Base-by-base conservation (phyloP, 2,888 invertebrate genomes). In the Calliscelio sp. region DNA sequence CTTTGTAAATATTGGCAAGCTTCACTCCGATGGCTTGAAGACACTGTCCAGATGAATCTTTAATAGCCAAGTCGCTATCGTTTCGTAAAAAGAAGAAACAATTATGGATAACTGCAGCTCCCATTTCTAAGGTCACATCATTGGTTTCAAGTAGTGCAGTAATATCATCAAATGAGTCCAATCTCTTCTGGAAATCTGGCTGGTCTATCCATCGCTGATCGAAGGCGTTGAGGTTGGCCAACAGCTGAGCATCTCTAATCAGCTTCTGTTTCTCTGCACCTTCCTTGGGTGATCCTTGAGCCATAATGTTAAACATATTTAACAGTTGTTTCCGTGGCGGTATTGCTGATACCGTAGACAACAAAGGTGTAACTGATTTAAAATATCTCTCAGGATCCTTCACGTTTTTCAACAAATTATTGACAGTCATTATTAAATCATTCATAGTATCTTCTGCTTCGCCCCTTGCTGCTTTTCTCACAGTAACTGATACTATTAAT, bases 171-270 rank as follows among this genome's bases (percentile, higher is more conserved):
- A 97, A 97, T 0, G 97, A 97, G 70, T 96, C 95, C 22, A 98
- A 94, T 87, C 99, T 95, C 88, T 94, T 94, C 82, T 97, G 96
- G 89, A 97, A 98, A 93, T 99, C 98, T 0, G 99, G 98, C 91
- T 99, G 98, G 88, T 99, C 98, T n/a, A 99, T 95, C 96, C 97
- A 97, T 85, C 96, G 95, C 53, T 95, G 94, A 93, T 99, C 97
- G 94, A 96, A 98, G 0, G 98, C 96, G 93, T 99, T 99, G 88
- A 99, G 94, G 92, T 96, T 95, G 5, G 92, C 91, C 2, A 97
- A 93, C 14, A 96, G 90, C 14, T 94, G 92, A 0, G 95, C 94
- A 70, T 95, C 94, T 70, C 94, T 93, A 51, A 94, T 94, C 61
- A 95, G 89, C 41, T 93, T 86, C 11, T 94, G 32, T 18, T 71